Evolutionary conservation across 2,113 vertebrate species (phyloP), one percentile per base, ranked within the genome.

Genomic region (Myrmecophaga tridactyla): DNA sequence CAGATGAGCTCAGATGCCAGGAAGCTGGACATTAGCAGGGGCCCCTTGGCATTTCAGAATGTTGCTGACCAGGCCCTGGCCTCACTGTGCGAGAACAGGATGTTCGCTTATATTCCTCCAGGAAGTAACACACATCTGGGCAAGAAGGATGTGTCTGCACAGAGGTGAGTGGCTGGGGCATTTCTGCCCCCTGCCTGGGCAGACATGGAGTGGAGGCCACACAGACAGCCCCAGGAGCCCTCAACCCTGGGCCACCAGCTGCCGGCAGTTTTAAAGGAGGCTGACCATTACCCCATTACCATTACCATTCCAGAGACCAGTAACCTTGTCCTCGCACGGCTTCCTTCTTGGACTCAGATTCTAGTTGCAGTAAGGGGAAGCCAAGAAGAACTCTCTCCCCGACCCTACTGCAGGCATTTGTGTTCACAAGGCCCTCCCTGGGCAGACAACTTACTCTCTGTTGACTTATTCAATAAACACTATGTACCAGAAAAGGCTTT

Each of bases 201-300:
- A n/a, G 85, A 36, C 4, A 7, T 39, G 20, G 43, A 34, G 41
- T 25, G 8, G 6, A 25, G 23, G 53, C 7, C 7, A 29, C 56
- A 25, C 2, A 11, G 4, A 6, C 34, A 25, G 11, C 10, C 34
- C 21, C 31, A 15, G 48, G 23, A 18, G 13, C 17, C 34, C 7
- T 5, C 43, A 31, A 0, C 41, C 20, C 39, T 27, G 6, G 23
- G n/a, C 46, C 69, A 41, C 13, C 13, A n/a, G 34, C 31, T 13
- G 6, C 70, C 69, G 53, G 53, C n/a, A 17, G 23, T 29, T 67
- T 21, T 78, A 62, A 90, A 41, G 25, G 18, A 34, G 41, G 4
- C 7, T 41, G 23, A 1, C 62, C 41, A 20, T 13, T 1, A 0
- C 25, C 34, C 65, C 31, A 3, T n/a, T n/a, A n/a, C n/a, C n/a